Conservation (phyloP, 2,113 vertebrate genomes). For the Myotis lucifugus region DNA sequence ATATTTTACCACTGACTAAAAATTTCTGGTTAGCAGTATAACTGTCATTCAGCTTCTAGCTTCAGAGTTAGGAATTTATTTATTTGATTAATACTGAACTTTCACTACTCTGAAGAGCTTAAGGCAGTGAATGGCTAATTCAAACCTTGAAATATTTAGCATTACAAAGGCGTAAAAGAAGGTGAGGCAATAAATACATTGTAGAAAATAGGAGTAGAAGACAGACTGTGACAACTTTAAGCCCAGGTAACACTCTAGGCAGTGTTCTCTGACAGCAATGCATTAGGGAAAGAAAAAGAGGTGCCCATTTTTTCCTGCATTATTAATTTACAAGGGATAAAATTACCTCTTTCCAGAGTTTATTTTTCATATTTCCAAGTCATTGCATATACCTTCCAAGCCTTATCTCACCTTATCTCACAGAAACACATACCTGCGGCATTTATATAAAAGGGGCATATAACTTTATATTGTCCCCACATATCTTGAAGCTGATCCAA, state of each 20-base stretch:
- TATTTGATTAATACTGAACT: conserved; percentile 68
- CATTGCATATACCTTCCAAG: not conserved
- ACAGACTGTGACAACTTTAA: not conserved
- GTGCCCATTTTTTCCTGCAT: not conserved
- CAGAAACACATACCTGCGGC: not conserved
- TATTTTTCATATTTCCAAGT: conserved; percentile 17
- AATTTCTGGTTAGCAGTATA: conserved; percentile 64
- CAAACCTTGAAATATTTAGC: conserved; percentile 64
- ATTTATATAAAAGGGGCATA: not conserved
- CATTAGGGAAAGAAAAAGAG: not conserved
- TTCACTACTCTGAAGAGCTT: conserved; percentile 54
- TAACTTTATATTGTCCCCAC: not conserved
- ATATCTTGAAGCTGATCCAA: not conserved
- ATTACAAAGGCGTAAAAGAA: conserved; percentile 47
- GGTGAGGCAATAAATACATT: conserved; percentile 10
- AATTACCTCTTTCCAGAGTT: not conserved
- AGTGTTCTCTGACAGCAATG: not conserved
- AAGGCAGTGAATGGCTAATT: conserved; percentile 59
- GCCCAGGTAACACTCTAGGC: not conserved
- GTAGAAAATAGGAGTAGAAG: not conserved
- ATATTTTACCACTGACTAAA: conserved; percentile 66
- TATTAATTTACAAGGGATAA: not conserved
- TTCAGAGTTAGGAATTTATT: conserved; percentile 63
- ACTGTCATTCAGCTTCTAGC: conserved; percentile 59
- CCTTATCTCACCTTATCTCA: not conserved